Conservation (phyloP, 2,797 vertebrate genomes). For the Smutsia gigantea region DNA sequence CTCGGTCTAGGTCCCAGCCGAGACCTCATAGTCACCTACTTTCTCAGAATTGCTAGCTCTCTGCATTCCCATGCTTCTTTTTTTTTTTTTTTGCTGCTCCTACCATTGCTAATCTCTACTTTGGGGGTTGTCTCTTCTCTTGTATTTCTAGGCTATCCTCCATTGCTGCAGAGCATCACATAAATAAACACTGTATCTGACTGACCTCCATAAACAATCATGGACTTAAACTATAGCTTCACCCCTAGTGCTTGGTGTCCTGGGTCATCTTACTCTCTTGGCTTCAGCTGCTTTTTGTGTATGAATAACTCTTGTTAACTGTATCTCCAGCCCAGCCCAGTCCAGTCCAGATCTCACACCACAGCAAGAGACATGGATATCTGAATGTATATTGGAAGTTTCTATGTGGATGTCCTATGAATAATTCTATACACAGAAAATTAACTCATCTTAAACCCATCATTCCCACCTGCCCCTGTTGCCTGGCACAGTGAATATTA, state of each 20-base stretch:
- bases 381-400: not conserved
- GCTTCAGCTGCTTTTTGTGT: not conserved
- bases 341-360: not conserved
- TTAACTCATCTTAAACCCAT: not conserved
- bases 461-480: not conserved
- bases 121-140: not conserved
- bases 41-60: not conserved
- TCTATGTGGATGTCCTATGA: not conserved
- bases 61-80: not conserved
- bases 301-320: not conserved
- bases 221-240: not conserved
- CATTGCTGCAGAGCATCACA: not conserved
- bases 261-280: not conserved
- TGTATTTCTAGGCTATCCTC: not conserved
- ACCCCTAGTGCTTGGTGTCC: not conserved
- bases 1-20: not conserved
- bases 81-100: not conserved
- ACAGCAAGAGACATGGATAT: not conserved
- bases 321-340: not conserved
- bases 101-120: not conserved
- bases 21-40: not conserved
- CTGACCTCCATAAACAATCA: not conserved
- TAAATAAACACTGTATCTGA: constrained; percentile 23
- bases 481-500: not conserved
- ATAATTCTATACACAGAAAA: constrained; percentile 18